Conservation (phyloP, 2,113 vertebrate genomes). For the Phodopus roborovskii region DNA sequence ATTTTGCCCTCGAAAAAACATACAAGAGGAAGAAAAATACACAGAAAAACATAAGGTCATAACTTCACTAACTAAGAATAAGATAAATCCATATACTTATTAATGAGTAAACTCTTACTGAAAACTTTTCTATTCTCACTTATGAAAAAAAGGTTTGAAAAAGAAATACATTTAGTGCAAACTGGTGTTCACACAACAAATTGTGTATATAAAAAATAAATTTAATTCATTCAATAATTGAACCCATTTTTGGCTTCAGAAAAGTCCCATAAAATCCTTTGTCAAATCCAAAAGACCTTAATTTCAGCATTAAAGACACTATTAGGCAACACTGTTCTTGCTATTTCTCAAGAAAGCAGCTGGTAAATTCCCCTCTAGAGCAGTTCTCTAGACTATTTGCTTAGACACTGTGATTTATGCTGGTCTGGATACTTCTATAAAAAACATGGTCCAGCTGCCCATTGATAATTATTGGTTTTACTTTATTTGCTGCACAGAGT, state of each 20-base stretch:
- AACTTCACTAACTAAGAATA: background rate
- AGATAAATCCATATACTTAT: slow-evolving; percentile 15
- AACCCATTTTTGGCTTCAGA: background rate
- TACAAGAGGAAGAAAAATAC: background rate
- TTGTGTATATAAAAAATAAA: slow-evolving; percentile 3
- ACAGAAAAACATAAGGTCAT: background rate
- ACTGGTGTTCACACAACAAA: background rate
- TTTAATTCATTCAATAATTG: slow-evolving; percentile 8
- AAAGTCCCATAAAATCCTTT: background rate
- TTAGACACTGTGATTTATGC: slow-evolving; percentile 23
- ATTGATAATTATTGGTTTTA: slow-evolving; percentile 61
- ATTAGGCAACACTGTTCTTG: background rate
- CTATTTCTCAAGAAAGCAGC: slow-evolving; percentile 41
- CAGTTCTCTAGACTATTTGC: background rate
- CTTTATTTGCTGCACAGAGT: slow-evolving; percentile 32
- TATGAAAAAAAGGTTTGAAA: background rate
- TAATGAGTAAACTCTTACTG: slow-evolving; percentile 26
- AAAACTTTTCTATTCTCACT: slow-evolving; percentile 34
- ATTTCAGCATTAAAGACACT: slow-evolving; percentile 19
- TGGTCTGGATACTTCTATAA: slow-evolving; percentile 9
- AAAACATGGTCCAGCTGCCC: background rate
- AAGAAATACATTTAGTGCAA: background rate
- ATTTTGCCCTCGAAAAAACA: background rate
- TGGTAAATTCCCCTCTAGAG: background rate
- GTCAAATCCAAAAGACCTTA: background rate